Evolutionary conservation across 2,113 vertebrate genomes (phyloP), one percentile per base, ranked within the genome.

Genomic region (Chaetodon auriga): DNA sequence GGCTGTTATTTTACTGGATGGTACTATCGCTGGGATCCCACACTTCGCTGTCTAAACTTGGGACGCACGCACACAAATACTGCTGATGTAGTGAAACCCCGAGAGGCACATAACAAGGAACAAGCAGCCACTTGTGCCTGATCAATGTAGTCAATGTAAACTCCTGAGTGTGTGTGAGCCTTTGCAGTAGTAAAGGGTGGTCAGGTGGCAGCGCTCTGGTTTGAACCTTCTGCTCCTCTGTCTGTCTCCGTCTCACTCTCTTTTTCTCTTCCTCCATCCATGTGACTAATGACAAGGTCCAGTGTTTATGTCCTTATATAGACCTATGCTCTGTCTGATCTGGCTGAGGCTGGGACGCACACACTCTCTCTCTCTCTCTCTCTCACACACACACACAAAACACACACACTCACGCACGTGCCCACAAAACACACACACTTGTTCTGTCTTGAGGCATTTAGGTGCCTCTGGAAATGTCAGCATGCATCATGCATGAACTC

Each of bases 281-380:
- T 90, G 90, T 93, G 94, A 93, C 88, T 87, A 78, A 95, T 93
- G 92, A 93, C 87, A 87, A 78, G 88, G 89, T 93, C 92, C 89
- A 85, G 83, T 82, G 87, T 89, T 90, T 73, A 92, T 95, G 89
- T 92, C 95, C 95, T 94, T 96, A 95, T 96, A 96, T 95, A 95
- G 95, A 79, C 91, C 86, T 92, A 65, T 75, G 84, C 82, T 87
- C 74, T 89, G 87, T 80, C 71, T 86, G 82, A 80, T 89, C 85
- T 80, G 75, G 80, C 84, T 74, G 68, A 75, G 71, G 78, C 88
- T 60, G 64, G 76, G 84, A 81, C 36, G 38, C 68, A 48, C 61
- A 60, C 30, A 30, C 30, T 30, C 30, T 30, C 30, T 30, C 30
- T 30, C 30, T 30, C 30, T 30, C 30, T 30, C 30, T 30, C 30